Evolutionary conservation across 2,113 vertebrate species (phyloP).

Genomic region (Catharus minimus): DNA sequence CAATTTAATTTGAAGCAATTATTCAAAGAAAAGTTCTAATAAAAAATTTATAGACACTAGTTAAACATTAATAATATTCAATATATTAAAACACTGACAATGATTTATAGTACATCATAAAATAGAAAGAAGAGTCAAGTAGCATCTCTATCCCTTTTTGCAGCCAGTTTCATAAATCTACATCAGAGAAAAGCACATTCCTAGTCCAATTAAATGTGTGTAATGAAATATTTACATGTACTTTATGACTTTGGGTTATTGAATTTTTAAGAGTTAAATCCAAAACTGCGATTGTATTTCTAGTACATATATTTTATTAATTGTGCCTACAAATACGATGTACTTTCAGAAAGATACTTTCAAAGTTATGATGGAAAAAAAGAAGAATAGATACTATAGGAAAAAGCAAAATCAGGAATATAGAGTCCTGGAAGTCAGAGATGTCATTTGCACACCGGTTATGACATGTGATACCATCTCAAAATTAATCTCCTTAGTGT

Average conservation of each 20-base stretch:
- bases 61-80: conserved; percentile 43
- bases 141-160: not conserved
- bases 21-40: conserved; percentile 41
- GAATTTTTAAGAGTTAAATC: conserved; percentile 31
- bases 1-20: conserved; percentile 31
- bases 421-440: not conserved
- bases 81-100: conserved; percentile 13
- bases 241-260: not conserved
- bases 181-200: conserved; percentile 8
- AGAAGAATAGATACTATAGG: not conserved
- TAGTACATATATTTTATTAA: conserved; percentile 18
- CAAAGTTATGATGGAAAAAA: not conserved
- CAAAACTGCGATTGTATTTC: not conserved
- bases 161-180: conserved; percentile 5
- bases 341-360: not conserved
- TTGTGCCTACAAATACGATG: not conserved
- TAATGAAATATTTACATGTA: conserved; percentile 44
- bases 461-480: not conserved
- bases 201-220: not conserved
- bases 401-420: not conserved
- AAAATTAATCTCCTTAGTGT: not conserved
- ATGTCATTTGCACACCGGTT: not conserved
- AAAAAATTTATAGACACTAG: conserved; percentile 3
- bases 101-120: conserved; percentile 10
- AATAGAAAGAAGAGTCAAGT: not conserved